A percentile compares a stretch with the other conserved stretches of the same genome.
phyloP scores from a whole-genome alignment of 2,113 vertebrate species.

The Catagonus wagneri region DNA sequence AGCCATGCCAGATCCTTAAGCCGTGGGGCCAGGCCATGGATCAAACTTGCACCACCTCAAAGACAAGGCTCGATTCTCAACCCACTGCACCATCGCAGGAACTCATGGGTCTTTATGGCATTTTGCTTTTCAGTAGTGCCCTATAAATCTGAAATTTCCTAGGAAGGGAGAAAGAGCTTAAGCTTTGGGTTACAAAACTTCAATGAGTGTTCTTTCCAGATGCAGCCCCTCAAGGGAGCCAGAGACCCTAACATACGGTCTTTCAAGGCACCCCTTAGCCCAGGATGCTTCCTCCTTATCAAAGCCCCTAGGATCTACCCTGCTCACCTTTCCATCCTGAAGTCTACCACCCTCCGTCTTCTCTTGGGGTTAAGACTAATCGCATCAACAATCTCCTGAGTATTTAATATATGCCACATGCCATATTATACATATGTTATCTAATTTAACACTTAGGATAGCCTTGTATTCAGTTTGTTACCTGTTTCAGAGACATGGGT shows the following conservation, averaged over 20 bases:
- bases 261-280: accelerated
- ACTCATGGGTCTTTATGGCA: background rate
- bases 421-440: background rate
- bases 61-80: too few relatives aligned
- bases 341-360: background rate
- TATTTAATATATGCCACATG: background rate
- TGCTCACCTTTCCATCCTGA: background rate
- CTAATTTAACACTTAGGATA: background rate
- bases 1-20: too few relatives aligned
- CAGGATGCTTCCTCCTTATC: too few relatives aligned
- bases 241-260: background rate
- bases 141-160: background rate
- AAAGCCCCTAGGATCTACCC: background rate
- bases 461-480: background rate
- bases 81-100: too few relatives aligned
- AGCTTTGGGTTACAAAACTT: background rate
- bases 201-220: background rate
- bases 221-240: background rate
- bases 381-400: background rate
- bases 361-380: background rate
- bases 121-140: background rate
- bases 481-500: background rate
- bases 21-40: too few relatives aligned
- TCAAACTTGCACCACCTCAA: too few relatives aligned
- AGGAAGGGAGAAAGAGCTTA: background rate